phyloP scores from a whole-genome alignment of 2,797 vertebrate genomes.

The Hippopotamyrus pictus region DNA sequence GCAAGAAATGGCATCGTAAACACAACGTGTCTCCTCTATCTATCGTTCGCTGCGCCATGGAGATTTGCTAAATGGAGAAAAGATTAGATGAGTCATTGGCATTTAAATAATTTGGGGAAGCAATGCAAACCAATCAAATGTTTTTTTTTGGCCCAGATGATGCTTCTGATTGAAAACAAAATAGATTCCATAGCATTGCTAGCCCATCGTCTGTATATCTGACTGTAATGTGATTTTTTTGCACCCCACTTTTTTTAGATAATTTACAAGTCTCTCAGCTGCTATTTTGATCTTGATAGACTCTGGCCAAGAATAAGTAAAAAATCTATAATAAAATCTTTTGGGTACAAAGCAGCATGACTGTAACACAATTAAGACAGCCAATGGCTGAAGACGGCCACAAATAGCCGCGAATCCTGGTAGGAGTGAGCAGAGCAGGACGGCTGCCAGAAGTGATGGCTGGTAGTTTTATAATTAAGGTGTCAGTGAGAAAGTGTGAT shows the following conservation, averaged over 20 bases:
- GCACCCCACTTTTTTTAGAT: neutral
- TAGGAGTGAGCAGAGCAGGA: neutral
- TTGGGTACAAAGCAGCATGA: neutral
- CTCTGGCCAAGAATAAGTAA: neutral
- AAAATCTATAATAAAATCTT: neutral
- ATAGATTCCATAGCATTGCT: neutral
- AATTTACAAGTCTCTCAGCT: neutral
- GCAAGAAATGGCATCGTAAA: neutral
- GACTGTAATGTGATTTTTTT: neutral
- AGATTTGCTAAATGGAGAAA: neutral
- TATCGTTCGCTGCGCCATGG: neutral
- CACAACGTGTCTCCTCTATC: neutral
- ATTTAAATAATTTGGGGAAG: neutral
- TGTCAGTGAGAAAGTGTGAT: neutral
- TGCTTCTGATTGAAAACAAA: neutral
- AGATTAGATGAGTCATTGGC: neutral
- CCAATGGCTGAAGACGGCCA: neutral
- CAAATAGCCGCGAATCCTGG: neutral
- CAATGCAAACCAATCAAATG: neutral
- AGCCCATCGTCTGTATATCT: neutral
- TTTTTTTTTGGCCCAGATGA: neutral
- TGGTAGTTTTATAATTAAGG: slow-evolving; percentile 1
- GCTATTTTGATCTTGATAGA: neutral
- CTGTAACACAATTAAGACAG: neutral
- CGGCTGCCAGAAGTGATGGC: neutral